Conservation (phyloP, 2,113 vertebrate genomes). For the Malurus melanocephalus region DNA sequence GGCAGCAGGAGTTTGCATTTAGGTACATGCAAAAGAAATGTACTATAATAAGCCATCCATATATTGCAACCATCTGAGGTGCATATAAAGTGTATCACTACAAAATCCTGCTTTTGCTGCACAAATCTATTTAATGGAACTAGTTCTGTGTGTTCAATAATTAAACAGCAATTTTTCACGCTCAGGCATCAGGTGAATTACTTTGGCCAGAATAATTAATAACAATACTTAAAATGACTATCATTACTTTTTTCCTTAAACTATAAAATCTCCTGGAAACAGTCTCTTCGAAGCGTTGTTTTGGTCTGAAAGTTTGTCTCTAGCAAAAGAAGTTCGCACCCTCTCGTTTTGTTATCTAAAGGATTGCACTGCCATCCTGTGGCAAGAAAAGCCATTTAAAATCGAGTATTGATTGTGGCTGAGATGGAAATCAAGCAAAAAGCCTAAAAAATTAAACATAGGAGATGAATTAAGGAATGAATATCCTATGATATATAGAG, state of each 20-base stretch:
- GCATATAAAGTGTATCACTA: not conserved
- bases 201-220: not conserved
- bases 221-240: not conserved
- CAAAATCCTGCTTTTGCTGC: not conserved
- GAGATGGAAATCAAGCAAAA: not conserved
- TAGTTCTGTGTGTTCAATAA: not conserved
- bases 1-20: not conserved
- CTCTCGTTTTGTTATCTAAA: not conserved
- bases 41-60: not conserved
- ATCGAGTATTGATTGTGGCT: fast-evolving
- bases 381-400: not conserved
- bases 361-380: slow-evolving; percentile 56
- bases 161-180: not conserved
- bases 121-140: not conserved
- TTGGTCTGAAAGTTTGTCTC: not conserved
- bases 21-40: not conserved
- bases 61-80: not conserved
- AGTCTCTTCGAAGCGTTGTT: not conserved
- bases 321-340: not conserved
- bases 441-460: not conserved
- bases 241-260: not conserved
- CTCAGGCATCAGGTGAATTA: not conserved
- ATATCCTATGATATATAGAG: too few relatives aligned
- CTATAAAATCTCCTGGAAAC: not conserved
- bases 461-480: not conserved